Percentiles rank a stretch among this genome's conserved stretches.
These are phyloP conservation scores for Plestiodon gilberti DNA, from an alignment of 2,113 vertebrate species.

Conservation along the genomic window DNA sequence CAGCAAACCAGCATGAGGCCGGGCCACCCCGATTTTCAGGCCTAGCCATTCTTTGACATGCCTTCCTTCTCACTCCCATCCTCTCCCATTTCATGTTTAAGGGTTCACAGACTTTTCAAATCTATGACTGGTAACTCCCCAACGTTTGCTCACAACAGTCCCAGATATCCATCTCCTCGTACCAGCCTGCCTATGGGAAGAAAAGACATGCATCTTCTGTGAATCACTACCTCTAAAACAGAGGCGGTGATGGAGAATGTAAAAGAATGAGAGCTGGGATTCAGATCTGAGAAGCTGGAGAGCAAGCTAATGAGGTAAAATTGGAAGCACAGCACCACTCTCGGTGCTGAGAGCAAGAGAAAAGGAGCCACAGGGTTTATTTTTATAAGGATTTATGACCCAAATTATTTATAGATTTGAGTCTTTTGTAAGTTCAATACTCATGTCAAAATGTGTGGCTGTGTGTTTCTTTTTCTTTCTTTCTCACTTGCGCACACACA, in stretches of 20 bases:
- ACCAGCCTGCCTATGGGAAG: rapidly evolving
- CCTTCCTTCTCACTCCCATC: background rate
- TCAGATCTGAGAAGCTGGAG: background rate
- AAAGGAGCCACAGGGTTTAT: constrained; percentile 39
- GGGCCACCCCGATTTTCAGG: background rate
- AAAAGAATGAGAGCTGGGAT: background rate
- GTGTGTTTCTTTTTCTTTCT: constrained; percentile 15
- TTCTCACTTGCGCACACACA: background rate
- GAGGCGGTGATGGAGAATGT: background rate
- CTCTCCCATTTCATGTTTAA: background rate
- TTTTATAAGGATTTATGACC: constrained; percentile 66
- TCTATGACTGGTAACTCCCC: background rate
- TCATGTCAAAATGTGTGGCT: constrained; percentile 39
- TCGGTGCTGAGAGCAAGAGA: background rate
- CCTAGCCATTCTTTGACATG: background rate
- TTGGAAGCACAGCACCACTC: background rate
- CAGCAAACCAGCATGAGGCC: constrained; percentile 22
- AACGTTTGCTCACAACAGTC: rapidly evolving
- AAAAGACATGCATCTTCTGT: background rate
- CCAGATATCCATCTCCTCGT: background rate
- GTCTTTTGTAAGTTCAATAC: constrained; percentile 45
- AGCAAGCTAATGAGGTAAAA: background rate
- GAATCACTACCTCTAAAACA: background rate
- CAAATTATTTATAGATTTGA: constrained; percentile 63
- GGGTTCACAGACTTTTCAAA: background rate